Base-by-base conservation (phyloP, 1,140 invertebrate species). In the Mamestra configurata region DNA sequence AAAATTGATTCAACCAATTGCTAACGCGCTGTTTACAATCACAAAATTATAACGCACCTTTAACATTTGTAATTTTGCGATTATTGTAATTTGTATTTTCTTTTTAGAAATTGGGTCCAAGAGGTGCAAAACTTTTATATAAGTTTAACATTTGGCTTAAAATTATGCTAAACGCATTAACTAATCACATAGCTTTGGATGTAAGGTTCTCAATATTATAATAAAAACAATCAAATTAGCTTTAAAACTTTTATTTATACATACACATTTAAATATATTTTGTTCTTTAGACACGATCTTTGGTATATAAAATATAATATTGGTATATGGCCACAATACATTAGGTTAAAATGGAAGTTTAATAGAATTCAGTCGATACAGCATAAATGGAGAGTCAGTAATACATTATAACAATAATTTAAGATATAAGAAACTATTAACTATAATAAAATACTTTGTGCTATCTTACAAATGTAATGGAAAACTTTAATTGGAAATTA, bases 221-320 rank as follows among this genome's bases (percentile, higher is more conserved):
- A 35, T 31, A 18, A 31, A 61, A 59, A 79, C 68, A 27, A 55
- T 27, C 6, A 13, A 31, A 51, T n/a, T 82, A 20, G 64, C 40
- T 79, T 79, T 79, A 83, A 80, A 82, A 80, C 70, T 82, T 88
- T 86, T 88, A 86, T 87, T 88, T 88, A 82, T 84, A 86, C 78
- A 82, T 84, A 81, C 79, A 84, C 81, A 81, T 82, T 88, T 86
- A 86, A 87, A 89, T 88, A 89, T 87, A 84, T 71, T 31, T 89
- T 88, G 86, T 89, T 90, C 89, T 88, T 89, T 89, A 89, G 85
- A 90, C 82, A 84, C 83, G 84, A 88, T 90, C 89, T 90, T 90
- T 90, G 89, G 89, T 89, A 89, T 88, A 88, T 86, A 89, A 90
- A 90, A 89, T 89, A 89, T 89, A 89, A 84, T 86, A 87, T 84